phyloP scores from a whole-genome alignment of 2,797 vertebrate genomes.

The Babyrousa celebensis region DNA sequence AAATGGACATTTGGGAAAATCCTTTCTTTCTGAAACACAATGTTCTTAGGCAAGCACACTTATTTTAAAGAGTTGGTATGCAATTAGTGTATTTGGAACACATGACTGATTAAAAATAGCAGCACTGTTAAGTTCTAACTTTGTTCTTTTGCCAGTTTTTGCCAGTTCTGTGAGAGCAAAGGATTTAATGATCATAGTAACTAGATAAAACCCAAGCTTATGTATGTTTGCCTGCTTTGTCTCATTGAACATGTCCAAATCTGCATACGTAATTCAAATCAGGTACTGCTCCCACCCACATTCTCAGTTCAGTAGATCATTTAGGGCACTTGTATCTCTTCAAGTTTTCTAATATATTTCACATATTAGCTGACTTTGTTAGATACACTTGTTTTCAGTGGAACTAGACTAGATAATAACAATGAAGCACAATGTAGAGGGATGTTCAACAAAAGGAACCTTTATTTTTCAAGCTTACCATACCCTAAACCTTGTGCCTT shows the following conservation, averaged over 20 bases:
- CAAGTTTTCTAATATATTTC: constrained; percentile 46
- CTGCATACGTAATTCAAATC: constrained; percentile 47
- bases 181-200: constrained; percentile 79
- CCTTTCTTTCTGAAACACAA: constrained; percentile 74
- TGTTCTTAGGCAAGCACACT: constrained; percentile 76
- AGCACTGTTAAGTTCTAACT: constrained; percentile 82
- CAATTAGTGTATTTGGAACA: constrained; percentile 82
- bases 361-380: constrained; percentile 19
- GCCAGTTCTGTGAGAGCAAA: constrained; percentile 73
- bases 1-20: constrained; percentile 64
- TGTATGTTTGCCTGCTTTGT: constrained; percentile 62
- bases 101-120: constrained; percentile 84
- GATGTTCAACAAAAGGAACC: constrained; percentile 48
- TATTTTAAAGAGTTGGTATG: constrained; percentile 84
- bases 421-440: constrained; percentile 14
- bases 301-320: constrained; percentile 8
- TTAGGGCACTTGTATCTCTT: background rate
- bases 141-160: constrained; percentile 85
- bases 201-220: constrained; percentile 76
- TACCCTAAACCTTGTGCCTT: constrained; percentile 36
- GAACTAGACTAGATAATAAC: constrained; percentile 49
- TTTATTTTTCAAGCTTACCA: constrained; percentile 28
- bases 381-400: constrained; percentile 31
- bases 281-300: background rate
- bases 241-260: constrained; percentile 54